Conservation (phyloP, 1,140 invertebrate species). For the Drosophila virilis region DNA sequence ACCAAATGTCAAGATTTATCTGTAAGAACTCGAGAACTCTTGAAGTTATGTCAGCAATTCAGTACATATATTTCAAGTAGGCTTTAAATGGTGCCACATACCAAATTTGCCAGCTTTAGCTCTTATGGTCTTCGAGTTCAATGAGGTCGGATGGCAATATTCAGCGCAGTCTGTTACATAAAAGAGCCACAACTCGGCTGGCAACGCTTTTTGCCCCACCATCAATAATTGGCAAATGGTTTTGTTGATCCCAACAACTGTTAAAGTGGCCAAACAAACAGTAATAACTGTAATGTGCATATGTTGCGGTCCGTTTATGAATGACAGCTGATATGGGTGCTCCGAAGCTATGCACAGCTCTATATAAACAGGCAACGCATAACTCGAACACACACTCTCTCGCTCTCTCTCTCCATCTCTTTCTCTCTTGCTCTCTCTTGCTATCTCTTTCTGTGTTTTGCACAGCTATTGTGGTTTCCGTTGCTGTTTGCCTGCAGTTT, state of each 20-base stretch:
- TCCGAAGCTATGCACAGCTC: not conserved
- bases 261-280: constrained; percentile 26
- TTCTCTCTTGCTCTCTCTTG: not conserved
- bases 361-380: not conserved
- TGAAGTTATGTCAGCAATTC: no score
- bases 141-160: not conserved
- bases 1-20: no score
- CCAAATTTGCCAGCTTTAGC: not conserved
- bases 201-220: not conserved
- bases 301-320: constrained; percentile 35
- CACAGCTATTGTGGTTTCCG: constrained; percentile 6
- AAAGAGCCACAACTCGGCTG: not conserved
- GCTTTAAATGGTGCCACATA: no score
- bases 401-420: not conserved
- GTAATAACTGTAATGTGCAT: constrained; percentile 45
- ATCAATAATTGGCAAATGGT: constrained; percentile 31
- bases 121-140: not conserved
- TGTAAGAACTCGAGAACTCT: no score
- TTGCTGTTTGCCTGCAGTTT: not conserved
- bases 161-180: not conserved
- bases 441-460: not conserved
- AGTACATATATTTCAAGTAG: no score
- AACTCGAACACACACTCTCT: not conserved
- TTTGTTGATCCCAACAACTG: constrained; percentile 19
- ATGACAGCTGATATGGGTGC: constrained; percentile 23